These are phyloP conservation scores for Busseola fusca DNA, from an alignment of 2,888 invertebrate genomes.

Conservation along the genomic window DNA sequence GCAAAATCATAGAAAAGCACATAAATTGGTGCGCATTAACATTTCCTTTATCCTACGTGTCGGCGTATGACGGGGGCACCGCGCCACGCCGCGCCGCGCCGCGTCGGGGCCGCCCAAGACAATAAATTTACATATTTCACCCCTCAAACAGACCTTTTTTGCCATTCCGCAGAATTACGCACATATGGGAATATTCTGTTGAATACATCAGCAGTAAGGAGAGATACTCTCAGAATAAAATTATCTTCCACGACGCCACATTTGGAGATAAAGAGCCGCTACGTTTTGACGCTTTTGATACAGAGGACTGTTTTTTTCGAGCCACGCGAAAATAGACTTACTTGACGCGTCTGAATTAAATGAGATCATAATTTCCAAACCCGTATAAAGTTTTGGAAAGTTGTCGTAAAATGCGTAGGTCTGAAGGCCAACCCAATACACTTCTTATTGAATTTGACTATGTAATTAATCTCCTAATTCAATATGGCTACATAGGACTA, in stretches of 20 bases:
- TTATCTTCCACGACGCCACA: conserved; percentile 86
- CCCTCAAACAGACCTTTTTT: conserved; percentile 89
- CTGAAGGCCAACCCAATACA: background rate
- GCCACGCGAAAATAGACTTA: conserved; percentile 30
- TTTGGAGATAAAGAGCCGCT: conserved; percentile 83
- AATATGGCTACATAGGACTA: conserved; percentile 67
- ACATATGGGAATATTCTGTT: conserved; percentile 89
- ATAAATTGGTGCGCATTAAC: conserved; percentile 89
- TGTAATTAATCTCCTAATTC: conserved; percentile 60
- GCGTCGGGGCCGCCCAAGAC: conserved; percentile 87
- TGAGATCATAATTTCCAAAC: conserved; percentile 5
- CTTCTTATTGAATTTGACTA: conserved; percentile 2
- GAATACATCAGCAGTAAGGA: conserved; percentile 89
- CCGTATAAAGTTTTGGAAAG: background rate
- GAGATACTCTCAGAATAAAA: conserved; percentile 89
- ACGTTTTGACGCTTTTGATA: conserved; percentile 75
- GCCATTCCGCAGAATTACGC: conserved; percentile 89
- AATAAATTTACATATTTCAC: conserved; percentile 90
- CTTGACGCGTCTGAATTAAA: conserved; percentile 14
- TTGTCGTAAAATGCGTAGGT: background rate
- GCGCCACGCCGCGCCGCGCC: conserved; percentile 70
- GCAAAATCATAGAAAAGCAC: conserved; percentile 89
- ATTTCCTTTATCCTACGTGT: conserved; percentile 89
- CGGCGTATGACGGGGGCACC: conserved; percentile 88
- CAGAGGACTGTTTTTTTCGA: conserved; percentile 56